phyloP scores from a whole-genome alignment of 2,797 vertebrate genomes.

The Tiaroga cobitis region DNA sequence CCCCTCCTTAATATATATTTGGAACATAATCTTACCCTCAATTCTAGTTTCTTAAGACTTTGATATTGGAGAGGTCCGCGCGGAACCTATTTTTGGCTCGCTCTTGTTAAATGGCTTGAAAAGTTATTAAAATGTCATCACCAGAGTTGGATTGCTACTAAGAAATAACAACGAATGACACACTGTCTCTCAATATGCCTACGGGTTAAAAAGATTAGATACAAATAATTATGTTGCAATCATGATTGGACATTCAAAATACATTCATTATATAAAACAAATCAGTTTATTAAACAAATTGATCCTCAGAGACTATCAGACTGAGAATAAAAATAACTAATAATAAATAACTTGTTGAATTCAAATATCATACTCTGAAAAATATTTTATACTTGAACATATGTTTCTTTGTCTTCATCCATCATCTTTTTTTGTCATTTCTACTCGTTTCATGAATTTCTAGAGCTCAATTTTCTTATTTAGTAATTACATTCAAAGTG shows the following conservation, averaged over 20 bases:
- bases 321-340: no score
- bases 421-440: background rate
- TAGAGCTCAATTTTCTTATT: background rate
- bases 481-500: background rate
- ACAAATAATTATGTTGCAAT: background rate
- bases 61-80: constrained; percentile 5
- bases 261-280: background rate
- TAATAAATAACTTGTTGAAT: background rate
- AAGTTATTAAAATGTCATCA: constrained; percentile 7
- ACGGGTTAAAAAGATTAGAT: background rate
- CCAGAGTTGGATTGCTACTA: background rate
- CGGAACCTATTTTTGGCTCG: background rate
- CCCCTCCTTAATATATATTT: no score
- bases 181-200: no score
- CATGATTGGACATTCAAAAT: background rate
- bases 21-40: background rate
- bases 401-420: background rate
- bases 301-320: background rate
- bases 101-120: background rate
- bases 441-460: background rate
- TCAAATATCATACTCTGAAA: background rate
- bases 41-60: constrained; percentile 7
- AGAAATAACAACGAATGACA: background rate
- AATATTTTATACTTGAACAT: background rate
- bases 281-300: background rate